These are phyloP conservation scores for Hemithea aestivaria DNA, from an alignment of 2,888 invertebrate genomes.

Conservation along the genomic window DNA sequence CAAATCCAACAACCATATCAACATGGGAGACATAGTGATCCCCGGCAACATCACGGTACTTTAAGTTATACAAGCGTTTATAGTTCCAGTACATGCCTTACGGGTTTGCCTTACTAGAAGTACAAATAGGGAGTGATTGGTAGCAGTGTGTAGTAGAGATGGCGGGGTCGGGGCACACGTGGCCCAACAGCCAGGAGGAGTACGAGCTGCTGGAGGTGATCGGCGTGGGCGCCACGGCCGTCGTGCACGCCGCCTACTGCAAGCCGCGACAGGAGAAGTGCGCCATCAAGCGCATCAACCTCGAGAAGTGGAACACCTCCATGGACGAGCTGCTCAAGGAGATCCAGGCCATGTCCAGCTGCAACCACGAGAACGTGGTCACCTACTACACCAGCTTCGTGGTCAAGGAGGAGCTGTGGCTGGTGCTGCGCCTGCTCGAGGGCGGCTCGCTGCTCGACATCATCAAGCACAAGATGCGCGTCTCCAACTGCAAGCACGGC, in stretches of 20 bases:
- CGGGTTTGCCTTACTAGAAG: slow-evolving; percentile 55
- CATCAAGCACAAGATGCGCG: slow-evolving; percentile 97
- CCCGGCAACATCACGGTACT: slow-evolving; percentile 30
- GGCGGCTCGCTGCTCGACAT: slow-evolving; percentile 94
- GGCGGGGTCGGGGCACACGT: slow-evolving; percentile 74
- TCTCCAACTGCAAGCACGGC: slow-evolving; percentile 94
- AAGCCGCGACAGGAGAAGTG: slow-evolving; percentile 96
- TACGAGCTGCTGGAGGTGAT: slow-evolving; percentile 97
- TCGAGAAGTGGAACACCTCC: slow-evolving; percentile 99
- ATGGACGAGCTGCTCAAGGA: slow-evolving; percentile 98
- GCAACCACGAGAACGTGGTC: slow-evolving; percentile 99
- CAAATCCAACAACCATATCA: slow-evolving; percentile 55
- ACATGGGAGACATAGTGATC: slow-evolving; percentile 55
- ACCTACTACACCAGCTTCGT: slow-evolving; percentile 99
- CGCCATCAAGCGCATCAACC: slow-evolving; percentile 99
- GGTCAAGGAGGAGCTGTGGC: slow-evolving; percentile 98
- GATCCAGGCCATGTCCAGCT: slow-evolving; percentile 99
- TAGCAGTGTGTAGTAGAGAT: slow-evolving; percentile 32
- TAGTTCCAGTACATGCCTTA: slow-evolving; percentile 47
- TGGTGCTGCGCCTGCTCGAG: slow-evolving; percentile 97
- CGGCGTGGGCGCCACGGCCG: slow-evolving; percentile 98
- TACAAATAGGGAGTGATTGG: slow-evolving; percentile 34
- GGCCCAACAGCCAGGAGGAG: slow-evolving; percentile 96
- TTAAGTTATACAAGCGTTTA: slow-evolving; percentile 28
- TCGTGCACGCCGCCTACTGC: slow-evolving; percentile 97